Evolutionary conservation across 2,797 vertebrate species (phyloP), one percentile per base, ranked within the genome.

Genomic region (Darevskia mixta): DNA sequence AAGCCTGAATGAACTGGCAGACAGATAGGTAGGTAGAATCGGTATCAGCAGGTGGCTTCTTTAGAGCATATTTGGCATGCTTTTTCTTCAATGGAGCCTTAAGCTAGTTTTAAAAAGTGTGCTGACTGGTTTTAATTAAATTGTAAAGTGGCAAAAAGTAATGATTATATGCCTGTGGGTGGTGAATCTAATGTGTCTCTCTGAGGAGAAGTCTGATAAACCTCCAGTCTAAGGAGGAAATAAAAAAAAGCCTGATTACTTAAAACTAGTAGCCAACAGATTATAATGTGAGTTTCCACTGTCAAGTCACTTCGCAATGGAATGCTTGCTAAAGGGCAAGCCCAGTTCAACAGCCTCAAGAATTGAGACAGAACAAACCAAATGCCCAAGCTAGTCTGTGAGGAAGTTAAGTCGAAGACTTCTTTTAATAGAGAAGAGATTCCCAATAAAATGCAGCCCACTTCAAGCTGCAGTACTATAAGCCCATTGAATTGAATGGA

Each of bases 81-180:
- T 49, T 41, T 71, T 18, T 35, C 18, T 78, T 85, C 41, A 86
- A 55, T 29, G 32, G 25, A 71, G 77, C 64, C 77, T 71, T 58
- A 71, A 45, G 85, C n/a, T 86, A 38, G 64, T 35, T 79, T 86
- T 86, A 38, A 27, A 64, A 41, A 41, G 77, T 58, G 32, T 38
- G 78, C 45, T 80, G 67, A 58, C 85, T 72, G 79, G 49, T 76
- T 67, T 55, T 83, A 87, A 83, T 77, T 87, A 77, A 87, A 87
- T 77, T 82, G 41, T 38, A 49, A 82, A 73, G 55, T 76, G 55
- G 71, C 58, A 82, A 82, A 87, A 82, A 79, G 23, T 49, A 82
- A 82, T 75, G 23, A 76, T 82, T 82, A 29, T 80, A 58, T 87
- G 80, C n/a, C 80, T 55, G 80, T 82, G 79, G 86, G 61, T 82